Conservation (phyloP, 2,797 vertebrate genomes). For the Miichthys miiuy region DNA sequence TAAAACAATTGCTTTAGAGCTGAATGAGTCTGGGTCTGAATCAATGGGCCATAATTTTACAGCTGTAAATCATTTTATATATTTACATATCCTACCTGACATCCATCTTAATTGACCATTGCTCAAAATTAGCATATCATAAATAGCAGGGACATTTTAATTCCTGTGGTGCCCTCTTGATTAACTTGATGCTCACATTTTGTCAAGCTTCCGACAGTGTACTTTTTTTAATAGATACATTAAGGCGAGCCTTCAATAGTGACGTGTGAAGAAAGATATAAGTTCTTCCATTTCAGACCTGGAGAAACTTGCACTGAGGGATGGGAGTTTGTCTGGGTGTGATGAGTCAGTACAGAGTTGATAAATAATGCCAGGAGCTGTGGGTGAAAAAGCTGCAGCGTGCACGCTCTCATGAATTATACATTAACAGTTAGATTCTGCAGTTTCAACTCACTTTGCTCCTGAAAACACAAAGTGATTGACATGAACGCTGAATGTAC, state of each 20-base stretch:
- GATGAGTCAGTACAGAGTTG: slow-evolving; percentile 29
- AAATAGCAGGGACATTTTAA: background rate
- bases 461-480: slow-evolving; percentile 11
- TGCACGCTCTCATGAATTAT: slow-evolving; percentile 18
- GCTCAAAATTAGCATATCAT: background rate
- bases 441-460: slow-evolving; percentile 27
- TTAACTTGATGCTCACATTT: background rate
- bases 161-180: background rate
- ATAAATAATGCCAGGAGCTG: slow-evolving; percentile 31
- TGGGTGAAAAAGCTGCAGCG: slow-evolving; percentile 15
- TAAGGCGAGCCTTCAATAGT: background rate
- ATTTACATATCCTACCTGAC: background rate
- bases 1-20: background rate
- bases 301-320: slow-evolving; percentile 2
- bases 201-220: background rate
- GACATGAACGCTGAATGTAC: slow-evolving; percentile 2
- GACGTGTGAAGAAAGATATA: background rate
- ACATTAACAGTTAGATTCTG: slow-evolving; percentile 3
- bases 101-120: background rate
- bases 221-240: background rate
- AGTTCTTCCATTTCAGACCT: background rate
- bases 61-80: background rate
- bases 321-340: slow-evolving; percentile 7
- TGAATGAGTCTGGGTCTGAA: background rate
- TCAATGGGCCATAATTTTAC: background rate